Percentiles rank a stretch among this genome's conserved stretches.
phyloP scores from a whole-genome alignment of 2,113 vertebrate species.

The Cinclus mexicanus region DNA sequence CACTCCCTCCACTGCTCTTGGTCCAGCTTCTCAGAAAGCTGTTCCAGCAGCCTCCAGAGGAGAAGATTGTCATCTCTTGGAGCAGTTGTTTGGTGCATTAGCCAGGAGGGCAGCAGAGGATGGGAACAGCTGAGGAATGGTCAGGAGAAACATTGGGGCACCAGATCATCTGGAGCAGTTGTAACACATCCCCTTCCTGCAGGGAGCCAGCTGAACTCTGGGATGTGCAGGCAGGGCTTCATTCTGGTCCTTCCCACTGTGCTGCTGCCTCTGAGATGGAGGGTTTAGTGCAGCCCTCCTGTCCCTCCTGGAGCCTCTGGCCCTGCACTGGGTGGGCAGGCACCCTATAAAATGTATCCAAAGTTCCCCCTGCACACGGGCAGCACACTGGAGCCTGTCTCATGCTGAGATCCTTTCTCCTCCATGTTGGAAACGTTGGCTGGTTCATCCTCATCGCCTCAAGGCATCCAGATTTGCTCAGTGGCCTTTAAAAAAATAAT shows the following conservation, averaged over 20 bases:
- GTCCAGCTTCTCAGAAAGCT: background rate
- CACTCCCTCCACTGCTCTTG: accelerated
- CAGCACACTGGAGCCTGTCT: accelerated
- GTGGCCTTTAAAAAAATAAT: constrained; percentile 40
- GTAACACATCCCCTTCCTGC: background rate
- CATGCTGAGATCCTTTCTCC: background rate
- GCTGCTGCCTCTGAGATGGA: background rate
- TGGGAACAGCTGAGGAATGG: background rate
- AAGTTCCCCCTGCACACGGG: background rate
- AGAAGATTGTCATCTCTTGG: background rate
- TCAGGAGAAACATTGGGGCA: background rate
- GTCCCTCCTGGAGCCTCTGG: accelerated
- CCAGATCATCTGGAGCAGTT: background rate
- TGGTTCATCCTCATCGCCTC: constrained; percentile 32
- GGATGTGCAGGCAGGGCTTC: background rate
- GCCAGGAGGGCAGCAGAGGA: background rate
- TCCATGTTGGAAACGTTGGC: background rate
- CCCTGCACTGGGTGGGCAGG: accelerated
- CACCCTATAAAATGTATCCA: background rate
- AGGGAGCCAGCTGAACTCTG: background rate
- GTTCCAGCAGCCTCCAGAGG: background rate
- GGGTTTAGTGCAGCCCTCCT: background rate
- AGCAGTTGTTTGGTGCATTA: background rate
- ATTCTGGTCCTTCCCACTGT: background rate
- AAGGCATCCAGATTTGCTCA: constrained; percentile 69